These are phyloP conservation scores for Caradrina kadenii DNA, from an alignment of 2,888 invertebrate species.

Conservation along the genomic window DNA sequence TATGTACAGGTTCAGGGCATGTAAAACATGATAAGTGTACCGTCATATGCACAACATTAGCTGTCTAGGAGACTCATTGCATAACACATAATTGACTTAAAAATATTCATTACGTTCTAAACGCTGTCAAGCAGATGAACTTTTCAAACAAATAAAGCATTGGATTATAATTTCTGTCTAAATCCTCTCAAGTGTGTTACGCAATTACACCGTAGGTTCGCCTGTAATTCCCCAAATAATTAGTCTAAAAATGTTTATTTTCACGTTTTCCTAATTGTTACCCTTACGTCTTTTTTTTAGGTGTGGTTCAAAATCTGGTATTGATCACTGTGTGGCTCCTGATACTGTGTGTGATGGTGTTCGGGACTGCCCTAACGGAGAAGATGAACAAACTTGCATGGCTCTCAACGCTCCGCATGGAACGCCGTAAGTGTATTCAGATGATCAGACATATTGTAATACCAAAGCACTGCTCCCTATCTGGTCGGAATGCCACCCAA, in stretches of 20 bases:
- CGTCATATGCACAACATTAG: no score
- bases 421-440: slow-evolving; percentile 75
- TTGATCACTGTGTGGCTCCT: slow-evolving; percentile 91
- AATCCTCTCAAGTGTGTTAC: no score
- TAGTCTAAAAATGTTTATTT: not conserved
- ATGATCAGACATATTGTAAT: not conserved
- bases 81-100: no score
- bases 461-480: not conserved
- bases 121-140: no score
- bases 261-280: not conserved
- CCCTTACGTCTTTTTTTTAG: slow-evolving; percentile 69
- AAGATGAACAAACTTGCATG: slow-evolving; percentile 93
- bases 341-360: slow-evolving; percentile 95
- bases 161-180: no score
- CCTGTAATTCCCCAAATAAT: not conserved
- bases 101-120: no score
- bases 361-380: slow-evolving; percentile 93
- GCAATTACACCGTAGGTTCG: no score
- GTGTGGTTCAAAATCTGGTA: slow-evolving; percentile 73
- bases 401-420: slow-evolving; percentile 80
- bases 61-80: no score
- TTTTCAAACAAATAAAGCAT: no score
- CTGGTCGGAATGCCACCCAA: no score
- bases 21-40: no score
- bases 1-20: no score